Evolutionary conservation across 1,140 invertebrate genomes (phyloP), one percentile per base, ranked within the genome.

Genomic region (Calephelis virginiensis): DNA sequence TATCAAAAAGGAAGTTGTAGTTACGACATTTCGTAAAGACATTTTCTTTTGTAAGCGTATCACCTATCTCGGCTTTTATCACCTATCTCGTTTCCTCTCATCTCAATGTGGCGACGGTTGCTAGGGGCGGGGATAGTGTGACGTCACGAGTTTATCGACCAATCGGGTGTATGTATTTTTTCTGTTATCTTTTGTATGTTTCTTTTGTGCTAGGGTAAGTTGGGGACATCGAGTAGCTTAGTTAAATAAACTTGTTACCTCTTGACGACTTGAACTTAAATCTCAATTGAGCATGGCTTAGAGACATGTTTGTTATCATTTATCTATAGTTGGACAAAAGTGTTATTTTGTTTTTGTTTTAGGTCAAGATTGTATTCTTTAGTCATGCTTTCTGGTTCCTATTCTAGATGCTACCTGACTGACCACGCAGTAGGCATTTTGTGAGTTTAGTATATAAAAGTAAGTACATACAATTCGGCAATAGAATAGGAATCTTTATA

Each of bases 91-190:
- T 69, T 82, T 76, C 59, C 76, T 77, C 80, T 88, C 85, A 88
- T 90, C 85, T 90, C 87, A 75, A 76, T 80, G 81, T 80, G 78
- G 82, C 73, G 80, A 83, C 78, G 76, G 84, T 86, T 82, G 82
- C 77, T 83, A 86, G 78, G 87, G 87, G 85, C 84, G 85, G 76
- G 75, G 78, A 76, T 47, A 40, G 43, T 0, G 77, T 90, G 87
- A 90, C 87, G 85, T 90, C 87, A 90, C 82, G 17, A 48, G 61
- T 37, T 50, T 62, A 61, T 71, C 74, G 70, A 67, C 87, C 84
- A 90, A 87, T 83, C 73, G 59, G 38, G 47, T 11, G 72, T 53
- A 37, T 40, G 66, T 69, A 64, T 64, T 77, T 78, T 81, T 78
- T 78, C 67, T 73, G 61, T 12, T 59, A 59, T 63, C 61, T 63